Evolutionary conservation across 2,888 invertebrate genomes (phyloP).

Genomic region (Paralinhomoeus sp.): DNA sequence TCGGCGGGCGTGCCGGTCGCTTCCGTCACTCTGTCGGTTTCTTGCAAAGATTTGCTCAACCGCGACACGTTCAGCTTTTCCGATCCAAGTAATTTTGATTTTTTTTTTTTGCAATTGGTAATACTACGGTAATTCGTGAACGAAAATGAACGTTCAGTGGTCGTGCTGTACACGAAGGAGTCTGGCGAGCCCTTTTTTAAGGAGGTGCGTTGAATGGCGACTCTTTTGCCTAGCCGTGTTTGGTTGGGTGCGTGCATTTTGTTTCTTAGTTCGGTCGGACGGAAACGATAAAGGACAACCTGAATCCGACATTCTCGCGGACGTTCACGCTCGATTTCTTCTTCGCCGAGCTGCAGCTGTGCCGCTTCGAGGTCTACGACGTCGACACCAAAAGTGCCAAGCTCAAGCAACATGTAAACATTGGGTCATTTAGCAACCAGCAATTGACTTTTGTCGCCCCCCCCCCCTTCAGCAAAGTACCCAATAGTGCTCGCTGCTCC

Average conservation of each 20-base stretch:
- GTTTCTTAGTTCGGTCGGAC: constrained; percentile 12
- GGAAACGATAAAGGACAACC: constrained; percentile 16
- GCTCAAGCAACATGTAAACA: too few relatives aligned
- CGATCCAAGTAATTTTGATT: constrained; percentile 12
- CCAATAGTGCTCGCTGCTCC: too few relatives aligned
- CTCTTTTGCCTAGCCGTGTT: too few relatives aligned
- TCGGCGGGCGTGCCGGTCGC: neutral
- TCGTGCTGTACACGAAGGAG: constrained; percentile 4
- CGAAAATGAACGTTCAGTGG: too few relatives aligned
- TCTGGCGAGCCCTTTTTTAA: neutral
- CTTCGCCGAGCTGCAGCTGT: constrained; percentile 17
- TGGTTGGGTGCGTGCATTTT: too few relatives aligned
- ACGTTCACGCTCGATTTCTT: constrained; percentile 15
- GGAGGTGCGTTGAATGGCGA: neutral
- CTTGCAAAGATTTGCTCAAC: constrained; percentile 12
- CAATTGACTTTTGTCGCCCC: too few relatives aligned
- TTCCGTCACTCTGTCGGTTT: constrained; percentile 2
- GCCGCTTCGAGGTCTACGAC: constrained; percentile 21
- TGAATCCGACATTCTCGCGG: constrained; percentile 18
- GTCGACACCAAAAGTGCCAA: too few relatives aligned
- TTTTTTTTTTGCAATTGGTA: neutral
- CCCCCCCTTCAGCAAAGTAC: too few relatives aligned
- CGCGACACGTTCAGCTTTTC: constrained; percentile 18
- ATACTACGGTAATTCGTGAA: too few relatives aligned
- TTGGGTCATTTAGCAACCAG: too few relatives aligned